These are phyloP conservation scores for Rhaphigaster nebulosa DNA, from an alignment of 2,888 invertebrate genomes.

Conservation along the genomic window DNA sequence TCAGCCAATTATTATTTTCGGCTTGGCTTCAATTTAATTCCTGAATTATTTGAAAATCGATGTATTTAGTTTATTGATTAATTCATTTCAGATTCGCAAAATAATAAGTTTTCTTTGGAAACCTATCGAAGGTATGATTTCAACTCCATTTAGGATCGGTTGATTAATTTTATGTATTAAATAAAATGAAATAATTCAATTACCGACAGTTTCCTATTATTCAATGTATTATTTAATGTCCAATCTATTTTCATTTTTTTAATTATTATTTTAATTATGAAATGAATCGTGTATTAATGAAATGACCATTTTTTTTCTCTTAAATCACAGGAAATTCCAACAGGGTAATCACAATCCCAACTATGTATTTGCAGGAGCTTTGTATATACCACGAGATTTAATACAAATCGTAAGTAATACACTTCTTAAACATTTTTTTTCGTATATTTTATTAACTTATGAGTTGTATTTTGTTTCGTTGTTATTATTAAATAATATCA, in stretches of 20 bases:
- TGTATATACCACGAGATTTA: constrained; percentile 53
- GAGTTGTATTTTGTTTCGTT: too few relatives aligned
- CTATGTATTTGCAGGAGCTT: constrained; percentile 47
- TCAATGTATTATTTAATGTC: neutral
- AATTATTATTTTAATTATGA: neutral
- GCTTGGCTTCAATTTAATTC: too few relatives aligned
- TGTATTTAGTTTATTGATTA: too few relatives aligned
- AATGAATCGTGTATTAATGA: neutral
- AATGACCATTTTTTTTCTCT: neutral
- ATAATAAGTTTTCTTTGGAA: too few relatives aligned
- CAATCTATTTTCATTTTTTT: too few relatives aligned
- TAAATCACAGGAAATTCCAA: neutral
- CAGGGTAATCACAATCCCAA: constrained; percentile 43
- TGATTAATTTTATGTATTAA: too few relatives aligned
- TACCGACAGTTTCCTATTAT: neutral
- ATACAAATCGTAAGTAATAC: constrained; percentile 39
- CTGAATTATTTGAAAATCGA: too few relatives aligned
- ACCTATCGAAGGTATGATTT: too few relatives aligned
- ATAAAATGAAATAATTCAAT: neutral
- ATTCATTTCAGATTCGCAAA: too few relatives aligned
- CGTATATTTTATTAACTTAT: neutral
- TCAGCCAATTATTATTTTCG: too few relatives aligned
- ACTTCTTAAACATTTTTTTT: neutral
- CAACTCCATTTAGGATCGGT: too few relatives aligned
- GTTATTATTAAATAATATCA: too few relatives aligned